Evolutionary conservation across 2,113 vertebrate species (phyloP), one percentile per base, ranked within the genome.

Genomic region (Propithecus coquereli): DNA sequence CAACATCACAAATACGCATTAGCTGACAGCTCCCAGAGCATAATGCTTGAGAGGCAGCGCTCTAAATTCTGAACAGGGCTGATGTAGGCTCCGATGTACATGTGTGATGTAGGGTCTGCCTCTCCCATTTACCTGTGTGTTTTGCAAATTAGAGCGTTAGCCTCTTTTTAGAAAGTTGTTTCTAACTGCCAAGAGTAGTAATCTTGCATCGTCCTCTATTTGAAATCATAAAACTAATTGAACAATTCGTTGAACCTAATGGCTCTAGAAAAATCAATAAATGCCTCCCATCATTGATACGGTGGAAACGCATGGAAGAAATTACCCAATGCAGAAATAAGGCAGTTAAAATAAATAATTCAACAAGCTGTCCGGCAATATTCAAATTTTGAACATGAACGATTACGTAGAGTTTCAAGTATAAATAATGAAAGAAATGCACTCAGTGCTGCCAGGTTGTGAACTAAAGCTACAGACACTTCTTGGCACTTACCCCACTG

Each of bases 261-360:
- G 98, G 97, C 98, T 98, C 97, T 97, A 96, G 97, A 98, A 98
- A 98, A 98, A 98, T 98, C 98, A 98, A 98, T 99, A 98, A 98
- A 98, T 97, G 97, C 97, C 96, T 98, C 98, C 97, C 40, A 20
- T 98, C 98, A 98, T 97, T 98, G 98, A 98, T 98, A 98, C 68
- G 98, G 97, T 95, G 71, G 34, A 97, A 97, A 93, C 92, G 95
- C 96, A 94, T 70, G 96, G 92, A 98, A 97, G 43, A 97, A 97
- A 98, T 98, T 97, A 97, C 97, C 97, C 97, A 97, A 87, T 97
- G 96, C 97, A 98, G 98, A 97, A 96, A 96, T 81, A 97, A 98
- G 95, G 95, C 96, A 70, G 90, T 97, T 98, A 97, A 98, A 98
- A 98, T 97, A 97, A 98, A 96, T 98, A 98, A 98, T 98, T 98